A percentile compares a stretch with the other conserved stretches of the same genome.
phyloP scores from a whole-genome alignment of 2,888 invertebrate species.

The Rhodophaea formosa region DNA sequence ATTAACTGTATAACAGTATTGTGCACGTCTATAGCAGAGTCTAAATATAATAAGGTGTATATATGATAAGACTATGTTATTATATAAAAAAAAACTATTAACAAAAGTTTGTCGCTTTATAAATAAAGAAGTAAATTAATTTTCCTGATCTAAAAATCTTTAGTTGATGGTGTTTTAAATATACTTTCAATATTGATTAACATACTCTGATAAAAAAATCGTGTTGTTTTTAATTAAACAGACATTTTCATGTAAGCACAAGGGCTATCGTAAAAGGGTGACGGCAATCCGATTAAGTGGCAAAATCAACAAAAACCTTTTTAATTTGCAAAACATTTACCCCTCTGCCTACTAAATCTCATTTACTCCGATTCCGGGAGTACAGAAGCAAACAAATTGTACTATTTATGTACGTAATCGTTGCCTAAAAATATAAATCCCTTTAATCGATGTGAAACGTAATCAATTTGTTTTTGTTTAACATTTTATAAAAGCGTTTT shows the following conservation, averaged over 20 bases:
- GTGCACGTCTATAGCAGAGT: no score
- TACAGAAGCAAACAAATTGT: background rate
- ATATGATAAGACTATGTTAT: no score
- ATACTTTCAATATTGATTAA: no score
- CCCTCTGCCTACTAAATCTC: background rate
- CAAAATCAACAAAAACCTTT: background rate
- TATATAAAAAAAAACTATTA: no score
- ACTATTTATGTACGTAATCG: background rate
- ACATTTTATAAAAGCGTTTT: no score
- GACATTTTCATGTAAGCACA: background rate
- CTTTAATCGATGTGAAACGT: background rate
- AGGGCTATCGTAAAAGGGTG: background rate
- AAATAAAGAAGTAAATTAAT: no score
- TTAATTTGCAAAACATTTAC: background rate
- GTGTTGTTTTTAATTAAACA: background rate
- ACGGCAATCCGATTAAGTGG: background rate
- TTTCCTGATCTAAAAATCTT: no score
- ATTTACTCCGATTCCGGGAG: background rate
- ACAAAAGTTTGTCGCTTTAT: no score
- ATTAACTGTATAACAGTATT: no score
- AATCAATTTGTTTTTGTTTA: background rate
- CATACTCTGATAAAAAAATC: background rate
- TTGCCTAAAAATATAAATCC: background rate
- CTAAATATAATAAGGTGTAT: no score
- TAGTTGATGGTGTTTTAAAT: no score